Evolutionary conservation across 2,888 invertebrate species (phyloP).

Genomic region (Coleophora deauratella): DNA sequence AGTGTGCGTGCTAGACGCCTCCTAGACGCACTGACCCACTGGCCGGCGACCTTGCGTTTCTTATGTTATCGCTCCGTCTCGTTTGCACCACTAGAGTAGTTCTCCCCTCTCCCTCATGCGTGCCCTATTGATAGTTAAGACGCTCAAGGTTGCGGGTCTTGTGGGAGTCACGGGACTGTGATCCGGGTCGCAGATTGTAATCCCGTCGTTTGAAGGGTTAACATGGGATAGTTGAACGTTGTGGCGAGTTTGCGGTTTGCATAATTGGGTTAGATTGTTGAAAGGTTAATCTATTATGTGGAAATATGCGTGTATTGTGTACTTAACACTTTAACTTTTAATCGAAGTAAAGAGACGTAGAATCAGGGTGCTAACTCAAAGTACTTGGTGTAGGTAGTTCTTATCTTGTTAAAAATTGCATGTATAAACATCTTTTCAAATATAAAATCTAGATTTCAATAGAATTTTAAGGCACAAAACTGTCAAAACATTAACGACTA

Average conservation of each 20-base stretch:
- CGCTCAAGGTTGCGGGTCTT: slow-evolving; percentile 25
- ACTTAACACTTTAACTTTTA: too few relatives aligned
- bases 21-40: slow-evolving; percentile 71
- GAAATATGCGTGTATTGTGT: too few relatives aligned
- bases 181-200: background rate
- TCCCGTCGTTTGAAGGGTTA: background rate
- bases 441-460: too few relatives aligned
- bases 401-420: too few relatives aligned
- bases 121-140: slow-evolving; percentile 31
- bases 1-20: slow-evolving; percentile 67
- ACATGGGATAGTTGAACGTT: background rate
- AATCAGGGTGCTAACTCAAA: too few relatives aligned
- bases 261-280: background rate
- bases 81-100: slow-evolving; percentile 24
- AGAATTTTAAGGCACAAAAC: too few relatives aligned
- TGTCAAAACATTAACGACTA: too few relatives aligned
- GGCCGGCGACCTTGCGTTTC: slow-evolving; percentile 68
- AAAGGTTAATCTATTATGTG: background rate
- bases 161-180: slow-evolving; percentile 1
- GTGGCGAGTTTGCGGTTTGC: background rate
- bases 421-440: too few relatives aligned
- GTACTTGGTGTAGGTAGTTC: too few relatives aligned
- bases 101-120: slow-evolving; percentile 19
- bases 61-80: slow-evolving; percentile 61
- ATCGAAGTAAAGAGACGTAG: too few relatives aligned